These are phyloP conservation scores for Paralichthys olivaceus DNA, from an alignment of 2,113 vertebrate genomes.

Conservation along the genomic window DNA sequence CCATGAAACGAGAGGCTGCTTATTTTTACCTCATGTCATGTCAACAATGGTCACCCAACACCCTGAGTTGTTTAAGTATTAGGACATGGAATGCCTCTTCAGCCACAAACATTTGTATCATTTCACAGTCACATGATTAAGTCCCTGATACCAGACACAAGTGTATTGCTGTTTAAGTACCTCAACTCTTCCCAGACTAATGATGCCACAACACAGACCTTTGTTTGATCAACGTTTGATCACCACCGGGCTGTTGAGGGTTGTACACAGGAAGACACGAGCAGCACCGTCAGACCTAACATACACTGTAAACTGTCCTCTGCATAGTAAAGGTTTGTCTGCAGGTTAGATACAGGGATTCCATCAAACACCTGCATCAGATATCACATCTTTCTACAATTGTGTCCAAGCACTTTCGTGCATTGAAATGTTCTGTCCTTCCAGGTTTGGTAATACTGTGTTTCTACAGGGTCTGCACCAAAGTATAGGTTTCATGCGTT, in stretches of 20 bases:
- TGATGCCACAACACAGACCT: not conserved
- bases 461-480: too few species aligned
- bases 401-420: too few species aligned
- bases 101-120: not conserved
- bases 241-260: not conserved
- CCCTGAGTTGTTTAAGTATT: not conserved
- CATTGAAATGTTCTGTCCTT: too few species aligned
- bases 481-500: too few species aligned
- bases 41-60: not conserved
- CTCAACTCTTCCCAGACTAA: not conserved
- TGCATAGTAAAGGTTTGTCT: not conserved
- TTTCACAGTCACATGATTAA: not conserved
- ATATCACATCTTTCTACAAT: too few species aligned
- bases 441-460: too few species aligned
- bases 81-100: not conserved
- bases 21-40: not conserved
- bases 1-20: conserved; percentile 14
- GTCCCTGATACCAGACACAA: not conserved
- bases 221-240: not conserved
- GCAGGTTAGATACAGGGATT: too few species aligned
- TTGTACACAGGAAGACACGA: not conserved
- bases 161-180: too few species aligned
- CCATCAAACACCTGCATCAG: too few species aligned
- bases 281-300: not conserved
- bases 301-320: not conserved